These are phyloP conservation scores for Aramus guarauna DNA, from an alignment of 2,113 vertebrate species.

Conservation along the genomic window DNA sequence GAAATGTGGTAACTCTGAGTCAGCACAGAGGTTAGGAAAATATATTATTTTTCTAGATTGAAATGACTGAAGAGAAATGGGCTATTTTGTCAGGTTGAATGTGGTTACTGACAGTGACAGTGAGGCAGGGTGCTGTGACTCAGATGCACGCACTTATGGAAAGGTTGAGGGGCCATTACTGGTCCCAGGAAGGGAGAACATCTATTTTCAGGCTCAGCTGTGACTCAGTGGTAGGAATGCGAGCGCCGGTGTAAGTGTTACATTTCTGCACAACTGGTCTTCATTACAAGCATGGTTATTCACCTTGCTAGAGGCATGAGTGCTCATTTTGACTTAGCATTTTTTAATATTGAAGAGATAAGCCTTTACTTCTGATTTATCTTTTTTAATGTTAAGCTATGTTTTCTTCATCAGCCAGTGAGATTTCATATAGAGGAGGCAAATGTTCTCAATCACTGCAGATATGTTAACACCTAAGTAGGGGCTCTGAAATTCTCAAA, in stretches of 20 bases:
- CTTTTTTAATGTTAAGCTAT: not conserved
- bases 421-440: not conserved
- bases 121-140: not conserved
- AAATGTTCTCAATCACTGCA: not conserved
- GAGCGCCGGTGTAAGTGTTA: not conserved
- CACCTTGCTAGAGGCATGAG: not conserved
- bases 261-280: not conserved
- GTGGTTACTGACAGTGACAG: not conserved
- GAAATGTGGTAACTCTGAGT: not conserved
- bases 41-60: not conserved
- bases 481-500: not conserved
- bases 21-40: not conserved
- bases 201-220: not conserved
- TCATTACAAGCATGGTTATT: not conserved
- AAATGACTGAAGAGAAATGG: not conserved
- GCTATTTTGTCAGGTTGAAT: not conserved
- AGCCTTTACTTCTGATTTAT: not conserved
- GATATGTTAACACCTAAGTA: not conserved
- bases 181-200: not conserved
- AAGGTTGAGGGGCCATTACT: not conserved
- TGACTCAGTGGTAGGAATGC: not conserved
- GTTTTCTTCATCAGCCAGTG: not conserved
- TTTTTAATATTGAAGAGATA: not conserved
- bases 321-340: not conserved
- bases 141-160: not conserved